Evolutionary conservation across 2,888 invertebrate genomes (phyloP), one percentile per base, ranked within the genome.

Genomic region (Hirtodrosophila histrioides): DNA sequence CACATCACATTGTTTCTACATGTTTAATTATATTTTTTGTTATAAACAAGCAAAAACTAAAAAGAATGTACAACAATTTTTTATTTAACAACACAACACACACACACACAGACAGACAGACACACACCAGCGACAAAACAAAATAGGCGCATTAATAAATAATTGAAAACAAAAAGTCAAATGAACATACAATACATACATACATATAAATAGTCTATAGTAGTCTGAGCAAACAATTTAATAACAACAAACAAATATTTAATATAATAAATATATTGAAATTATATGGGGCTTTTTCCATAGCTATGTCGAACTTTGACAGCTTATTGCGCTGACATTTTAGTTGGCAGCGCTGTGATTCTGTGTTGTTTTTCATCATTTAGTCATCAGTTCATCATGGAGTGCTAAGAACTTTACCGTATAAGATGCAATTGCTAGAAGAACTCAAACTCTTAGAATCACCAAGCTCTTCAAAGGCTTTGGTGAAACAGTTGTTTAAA

Each of bases 191-290:
- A 27, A 64, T 36, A 54, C 49, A 66, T 57, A 62, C 68, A 68
- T 57, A 48, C 63, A 75, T 74, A 77, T 66, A 69, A 68, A 88
- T 86, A 87, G 72, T 84, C 75, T 69, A 71, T 74, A 67, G 82
- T 83, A 83, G 88, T 83, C 82, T 78, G 86, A 81, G 66, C 53
- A 75, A 75, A 70, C 41, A 74, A 57, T 57, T 66, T 64, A 73
- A 63, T 62, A 62, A 66, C n/a, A 46, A 46, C n/a, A 72, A 45
- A 51, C n/a, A 4, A 39, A 35, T 31, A 46, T 50, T 50, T 71
- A 50, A 61, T 48, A 36, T 23, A 37, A 51, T 43, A 50, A 72
- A 65, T 55, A 72, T 72, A 57, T 54, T 64, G 36, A 49, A 43
- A 35, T 50, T 50, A 74, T 58, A n/a, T n/a, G n/a, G 49, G 60